These are phyloP conservation scores for Nothocercus nigrocapillus DNA, from an alignment of 2,113 vertebrate species.

Conservation along the genomic window DNA sequence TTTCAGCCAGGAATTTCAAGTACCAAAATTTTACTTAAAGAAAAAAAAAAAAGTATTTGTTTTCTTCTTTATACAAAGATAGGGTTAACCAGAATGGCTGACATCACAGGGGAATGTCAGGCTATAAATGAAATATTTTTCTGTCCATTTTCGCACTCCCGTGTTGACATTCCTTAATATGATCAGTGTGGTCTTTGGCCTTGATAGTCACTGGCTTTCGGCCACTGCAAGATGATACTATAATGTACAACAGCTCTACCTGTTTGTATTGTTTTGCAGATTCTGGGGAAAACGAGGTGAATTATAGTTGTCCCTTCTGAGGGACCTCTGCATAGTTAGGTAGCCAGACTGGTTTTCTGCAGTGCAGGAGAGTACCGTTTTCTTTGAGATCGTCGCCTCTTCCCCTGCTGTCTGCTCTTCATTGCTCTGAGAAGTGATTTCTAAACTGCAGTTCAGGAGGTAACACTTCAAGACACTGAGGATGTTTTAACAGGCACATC, in stretches of 20 bases:
- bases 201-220: background rate
- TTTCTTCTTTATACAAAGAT: background rate
- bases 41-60: constrained; percentile 14
- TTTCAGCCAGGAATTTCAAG: constrained; percentile 55
- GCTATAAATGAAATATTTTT: background rate
- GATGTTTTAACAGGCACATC: background rate
- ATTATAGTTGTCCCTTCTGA: background rate
- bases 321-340: background rate
- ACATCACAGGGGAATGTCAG: background rate
- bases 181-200: background rate
- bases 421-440: accelerated
- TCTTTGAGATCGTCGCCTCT: background rate
- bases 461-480: background rate
- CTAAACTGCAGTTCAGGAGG: background rate
- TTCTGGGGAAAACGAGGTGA: background rate
- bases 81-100: background rate
- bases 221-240: background rate
- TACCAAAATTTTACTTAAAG: constrained; percentile 24
- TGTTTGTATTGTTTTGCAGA: background rate
- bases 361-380: background rate
- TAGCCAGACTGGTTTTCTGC: background rate
- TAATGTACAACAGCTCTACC: background rate
- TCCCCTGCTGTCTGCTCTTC: background rate
- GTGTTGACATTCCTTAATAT: background rate
- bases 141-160: background rate